Evolutionary conservation across 2,113 vertebrate species (phyloP).

Genomic region (Ceuthmochares aereus): DNA sequence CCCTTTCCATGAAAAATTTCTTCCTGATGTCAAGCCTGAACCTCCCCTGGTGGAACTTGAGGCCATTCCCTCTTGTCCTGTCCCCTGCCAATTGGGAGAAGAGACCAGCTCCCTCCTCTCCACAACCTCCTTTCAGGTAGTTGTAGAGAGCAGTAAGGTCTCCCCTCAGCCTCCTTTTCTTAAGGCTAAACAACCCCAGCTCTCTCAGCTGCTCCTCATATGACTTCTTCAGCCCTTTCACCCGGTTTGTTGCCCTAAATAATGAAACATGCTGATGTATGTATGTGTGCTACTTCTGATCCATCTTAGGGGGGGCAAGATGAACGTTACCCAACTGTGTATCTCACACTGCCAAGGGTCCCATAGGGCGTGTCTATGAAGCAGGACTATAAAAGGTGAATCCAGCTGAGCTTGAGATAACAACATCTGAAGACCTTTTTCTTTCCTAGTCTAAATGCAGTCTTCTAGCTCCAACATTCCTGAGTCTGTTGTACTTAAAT

Average conservation of each 20-base stretch:
- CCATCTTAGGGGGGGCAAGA: not conserved
- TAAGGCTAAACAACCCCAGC: too few species aligned
- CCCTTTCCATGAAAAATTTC: too few species aligned
- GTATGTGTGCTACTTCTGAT: not conserved
- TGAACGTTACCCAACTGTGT: not conserved
- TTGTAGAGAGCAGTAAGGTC: too few species aligned
- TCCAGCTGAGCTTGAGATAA: not conserved
- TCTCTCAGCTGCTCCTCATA: too few species aligned
- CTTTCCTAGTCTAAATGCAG: not conserved
- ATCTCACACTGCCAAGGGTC: not conserved
- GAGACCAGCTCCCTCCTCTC: too few species aligned
- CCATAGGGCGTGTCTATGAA: fast-evolving
- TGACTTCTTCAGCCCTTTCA: too few species aligned
- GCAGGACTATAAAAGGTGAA: not conserved
- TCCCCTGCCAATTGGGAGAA: too few species aligned
- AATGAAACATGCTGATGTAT: not conserved
- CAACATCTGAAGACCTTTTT: not conserved
- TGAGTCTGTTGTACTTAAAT: not conserved
- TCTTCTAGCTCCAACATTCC: not conserved
- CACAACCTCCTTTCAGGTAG: too few species aligned
- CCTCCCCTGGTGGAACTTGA: too few species aligned
- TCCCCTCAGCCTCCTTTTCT: too few species aligned
- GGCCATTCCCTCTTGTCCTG: too few species aligned
- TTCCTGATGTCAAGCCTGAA: too few species aligned
- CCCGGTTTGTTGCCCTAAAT: not conserved